Evolutionary conservation across 2,113 vertebrate genomes (phyloP).

Genomic region (Hippocampus abdominalis): DNA sequence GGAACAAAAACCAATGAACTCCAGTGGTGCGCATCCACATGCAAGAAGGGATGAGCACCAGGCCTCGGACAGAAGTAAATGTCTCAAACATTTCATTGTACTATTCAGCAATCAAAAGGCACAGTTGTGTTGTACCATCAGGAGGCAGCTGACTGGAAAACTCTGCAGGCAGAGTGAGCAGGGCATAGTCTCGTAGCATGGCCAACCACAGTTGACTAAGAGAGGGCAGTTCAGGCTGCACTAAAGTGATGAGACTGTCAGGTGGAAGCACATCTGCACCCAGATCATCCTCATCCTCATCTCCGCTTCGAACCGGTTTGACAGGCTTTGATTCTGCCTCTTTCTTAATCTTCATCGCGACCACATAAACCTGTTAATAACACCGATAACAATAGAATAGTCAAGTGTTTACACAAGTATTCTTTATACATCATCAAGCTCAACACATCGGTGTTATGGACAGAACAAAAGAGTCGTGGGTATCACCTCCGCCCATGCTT

Average conservation of each 20-base stretch:
- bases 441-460: neutral
- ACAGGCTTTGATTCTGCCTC: constrained; percentile 81
- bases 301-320: constrained; percentile 66
- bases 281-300: constrained; percentile 82
- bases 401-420: neutral
- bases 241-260: constrained; percentile 92
- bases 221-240: constrained; percentile 89
- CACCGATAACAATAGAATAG: neutral
- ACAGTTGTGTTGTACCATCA: constrained; percentile 76
- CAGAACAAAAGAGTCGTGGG: neutral
- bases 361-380: constrained; percentile 84
- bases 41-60: neutral
- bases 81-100: neutral
- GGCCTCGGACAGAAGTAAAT: neutral
- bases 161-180: constrained; percentile 91
- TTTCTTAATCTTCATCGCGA: constrained; percentile 96
- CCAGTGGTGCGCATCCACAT: neutral
- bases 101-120: neutral
- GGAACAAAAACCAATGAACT: constrained; percentile 1
- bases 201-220: constrained; percentile 95
- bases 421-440: neutral
- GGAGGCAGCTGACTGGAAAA: constrained; percentile 98
- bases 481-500: constrained; percentile 96
- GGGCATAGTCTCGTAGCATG: constrained; percentile 90
- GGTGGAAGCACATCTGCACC: constrained; percentile 82